These are phyloP conservation scores for Sorex fumeus DNA, from an alignment of 2,113 vertebrate species.

Conservation along the genomic window DNA sequence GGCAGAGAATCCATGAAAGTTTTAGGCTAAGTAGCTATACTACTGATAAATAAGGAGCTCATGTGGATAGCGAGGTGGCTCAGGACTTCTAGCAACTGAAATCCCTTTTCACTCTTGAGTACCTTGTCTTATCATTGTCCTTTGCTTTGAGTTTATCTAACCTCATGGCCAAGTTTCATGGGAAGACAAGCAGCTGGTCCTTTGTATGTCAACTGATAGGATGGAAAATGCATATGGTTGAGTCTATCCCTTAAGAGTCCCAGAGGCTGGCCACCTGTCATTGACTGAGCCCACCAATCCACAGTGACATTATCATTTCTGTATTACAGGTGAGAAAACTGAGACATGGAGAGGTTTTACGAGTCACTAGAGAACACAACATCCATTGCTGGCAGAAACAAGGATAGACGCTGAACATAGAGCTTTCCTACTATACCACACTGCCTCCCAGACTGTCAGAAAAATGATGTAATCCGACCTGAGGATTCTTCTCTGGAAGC, in stretches of 20 bases:
- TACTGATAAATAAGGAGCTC: conserved; percentile 7
- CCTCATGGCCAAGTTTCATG: background rate
- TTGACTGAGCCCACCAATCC: background rate
- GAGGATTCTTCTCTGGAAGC: conserved; percentile 75
- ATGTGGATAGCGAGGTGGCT: background rate
- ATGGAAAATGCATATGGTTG: background rate
- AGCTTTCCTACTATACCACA: background rate
- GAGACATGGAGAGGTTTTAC: background rate
- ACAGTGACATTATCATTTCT: background rate
- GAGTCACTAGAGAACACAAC: background rate
- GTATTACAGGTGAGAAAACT: conserved; percentile 56
- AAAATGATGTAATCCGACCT: conserved; percentile 57
- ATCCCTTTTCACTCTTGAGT: background rate
- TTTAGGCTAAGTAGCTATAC: background rate
- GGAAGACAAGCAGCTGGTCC: background rate
- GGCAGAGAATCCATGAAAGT: background rate
- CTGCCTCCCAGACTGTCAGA: conserved; percentile 31
- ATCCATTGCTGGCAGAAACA: background rate
- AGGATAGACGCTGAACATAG: conserved; percentile 22
- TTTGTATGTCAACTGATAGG: background rate
- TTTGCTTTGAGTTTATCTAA: conserved; percentile 52
- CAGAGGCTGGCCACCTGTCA: background rate
- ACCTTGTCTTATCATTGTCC: background rate
- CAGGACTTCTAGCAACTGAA: background rate
- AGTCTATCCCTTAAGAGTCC: background rate